Conservation (phyloP, 2,113 vertebrate genomes). For the Hystrix brachyura region DNA sequence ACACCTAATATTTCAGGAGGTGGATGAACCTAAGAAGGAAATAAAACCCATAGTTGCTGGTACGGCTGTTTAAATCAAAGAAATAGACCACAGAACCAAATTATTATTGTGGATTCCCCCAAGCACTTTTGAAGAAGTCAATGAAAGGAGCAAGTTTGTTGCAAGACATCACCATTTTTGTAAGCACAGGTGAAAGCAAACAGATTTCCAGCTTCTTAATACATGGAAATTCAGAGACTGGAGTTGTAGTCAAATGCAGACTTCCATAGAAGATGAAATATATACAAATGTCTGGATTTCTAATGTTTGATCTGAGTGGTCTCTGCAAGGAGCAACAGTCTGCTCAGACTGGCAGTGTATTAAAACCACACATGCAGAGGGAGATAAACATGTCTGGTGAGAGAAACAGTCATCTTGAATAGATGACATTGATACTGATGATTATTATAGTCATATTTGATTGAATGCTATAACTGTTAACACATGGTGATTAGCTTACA, state of each 20-base stretch:
- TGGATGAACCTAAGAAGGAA: background rate
- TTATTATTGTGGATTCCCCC: background rate
- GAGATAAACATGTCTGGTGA: background rate
- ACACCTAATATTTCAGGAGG: background rate
- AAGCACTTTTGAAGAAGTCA: background rate
- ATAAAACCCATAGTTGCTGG: background rate
- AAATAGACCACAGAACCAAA: slow-evolving; percentile 4
- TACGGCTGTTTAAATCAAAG: background rate
- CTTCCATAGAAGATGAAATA: slow-evolving; percentile 21
- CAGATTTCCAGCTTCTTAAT: slow-evolving; percentile 64
- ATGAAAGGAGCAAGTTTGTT: slow-evolving; percentile 4
- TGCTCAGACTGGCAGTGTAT: background rate
- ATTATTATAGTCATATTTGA: slow-evolving; percentile 42
- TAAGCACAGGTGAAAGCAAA: slow-evolving; percentile 62
- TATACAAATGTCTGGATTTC: slow-evolving; percentile 55
- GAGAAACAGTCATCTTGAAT: background rate
- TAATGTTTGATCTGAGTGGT: slow-evolving; percentile 13
- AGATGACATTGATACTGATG: slow-evolving; percentile 44
- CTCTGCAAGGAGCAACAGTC: background rate
- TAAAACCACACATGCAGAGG: background rate
- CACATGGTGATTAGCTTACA: background rate
- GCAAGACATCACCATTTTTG: slow-evolving; percentile 36
- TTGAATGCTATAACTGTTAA: background rate
- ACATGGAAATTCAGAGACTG: slow-evolving; percentile 56
- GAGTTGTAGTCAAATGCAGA: slow-evolving; percentile 31